Conservation (phyloP, 2,888 invertebrate genomes). For the Lycophotia porphyrea region DNA sequence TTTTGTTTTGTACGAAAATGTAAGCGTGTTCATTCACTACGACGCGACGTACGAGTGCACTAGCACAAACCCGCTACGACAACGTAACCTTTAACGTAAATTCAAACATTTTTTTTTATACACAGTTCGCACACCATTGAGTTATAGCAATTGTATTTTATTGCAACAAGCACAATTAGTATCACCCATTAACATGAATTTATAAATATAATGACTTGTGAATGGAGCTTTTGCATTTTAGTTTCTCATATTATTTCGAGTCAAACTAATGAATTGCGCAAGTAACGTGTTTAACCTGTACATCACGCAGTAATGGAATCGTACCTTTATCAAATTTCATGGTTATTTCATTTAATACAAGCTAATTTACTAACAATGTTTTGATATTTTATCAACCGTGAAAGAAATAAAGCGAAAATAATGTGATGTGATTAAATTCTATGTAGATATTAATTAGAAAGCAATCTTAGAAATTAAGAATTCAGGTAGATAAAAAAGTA, state of each 20-base stretch:
- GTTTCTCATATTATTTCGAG: no score
- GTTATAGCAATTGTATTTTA: no score
- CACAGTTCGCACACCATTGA: background rate
- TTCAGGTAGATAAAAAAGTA: background rate
- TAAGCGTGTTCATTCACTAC: background rate
- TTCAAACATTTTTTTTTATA: background rate
- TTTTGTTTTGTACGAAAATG: background rate
- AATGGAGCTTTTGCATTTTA: no score
- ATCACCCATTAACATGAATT: no score
- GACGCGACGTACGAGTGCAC: background rate
- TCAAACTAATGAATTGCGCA: background rate
- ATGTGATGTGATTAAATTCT: background rate
- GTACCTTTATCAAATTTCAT: constrained; percentile 3
- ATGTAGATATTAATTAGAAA: background rate
- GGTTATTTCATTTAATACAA: background rate
- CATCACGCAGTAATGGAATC: constrained; percentile 1
- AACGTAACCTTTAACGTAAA: background rate
- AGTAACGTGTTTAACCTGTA: background rate
- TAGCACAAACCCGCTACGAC: background rate
- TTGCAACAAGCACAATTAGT: no score
- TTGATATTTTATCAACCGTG: background rate
- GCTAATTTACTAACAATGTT: background rate
- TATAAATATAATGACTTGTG: no score
- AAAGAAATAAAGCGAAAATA: constrained; percentile 3
- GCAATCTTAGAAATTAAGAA: background rate